Evolutionary conservation across 2,797 vertebrate genomes (phyloP).

Genomic region (Neosilurus hyrtlii): DNA sequence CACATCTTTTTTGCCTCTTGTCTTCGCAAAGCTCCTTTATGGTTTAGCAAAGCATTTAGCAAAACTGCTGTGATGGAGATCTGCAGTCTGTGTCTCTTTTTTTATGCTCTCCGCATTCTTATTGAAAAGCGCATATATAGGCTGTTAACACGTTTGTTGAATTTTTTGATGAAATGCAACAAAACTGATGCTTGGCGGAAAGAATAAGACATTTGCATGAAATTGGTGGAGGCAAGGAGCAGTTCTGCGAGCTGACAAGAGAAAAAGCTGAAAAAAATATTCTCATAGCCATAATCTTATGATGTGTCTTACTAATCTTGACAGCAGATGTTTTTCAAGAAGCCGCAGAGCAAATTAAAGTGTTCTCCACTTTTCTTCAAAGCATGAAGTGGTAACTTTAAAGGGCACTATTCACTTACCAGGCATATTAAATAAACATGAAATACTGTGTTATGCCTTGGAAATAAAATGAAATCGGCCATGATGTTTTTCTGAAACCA

Average conservation of each 20-base stretch:
- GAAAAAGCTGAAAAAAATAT: constrained; percentile 37
- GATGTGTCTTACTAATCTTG: constrained; percentile 26
- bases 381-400: not conserved
- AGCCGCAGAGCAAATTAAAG: constrained; percentile 1
- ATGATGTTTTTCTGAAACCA: too few species aligned
- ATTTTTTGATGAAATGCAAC: constrained; percentile 57
- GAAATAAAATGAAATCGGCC: too few species aligned
- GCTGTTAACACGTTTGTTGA: constrained; percentile 52
- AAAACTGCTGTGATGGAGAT: not conserved
- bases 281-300: constrained; percentile 14
- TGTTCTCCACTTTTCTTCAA: not conserved
- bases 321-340: constrained; percentile 30
- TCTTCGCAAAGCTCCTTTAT: not conserved
- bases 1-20: not conserved
- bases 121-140: constrained; percentile 49
- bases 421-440: too few species aligned
- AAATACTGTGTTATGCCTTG: too few species aligned
- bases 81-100: not conserved
- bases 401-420: too few species aligned
- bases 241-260: constrained; percentile 55
- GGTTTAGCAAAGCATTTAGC: not conserved
- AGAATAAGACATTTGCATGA: constrained; percentile 64
- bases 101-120: constrained; percentile 24
- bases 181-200: constrained; percentile 51
- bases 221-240: constrained; percentile 60